Base-by-base conservation (phyloP, 2,113 vertebrate species). In the Chionomys nivalis region DNA sequence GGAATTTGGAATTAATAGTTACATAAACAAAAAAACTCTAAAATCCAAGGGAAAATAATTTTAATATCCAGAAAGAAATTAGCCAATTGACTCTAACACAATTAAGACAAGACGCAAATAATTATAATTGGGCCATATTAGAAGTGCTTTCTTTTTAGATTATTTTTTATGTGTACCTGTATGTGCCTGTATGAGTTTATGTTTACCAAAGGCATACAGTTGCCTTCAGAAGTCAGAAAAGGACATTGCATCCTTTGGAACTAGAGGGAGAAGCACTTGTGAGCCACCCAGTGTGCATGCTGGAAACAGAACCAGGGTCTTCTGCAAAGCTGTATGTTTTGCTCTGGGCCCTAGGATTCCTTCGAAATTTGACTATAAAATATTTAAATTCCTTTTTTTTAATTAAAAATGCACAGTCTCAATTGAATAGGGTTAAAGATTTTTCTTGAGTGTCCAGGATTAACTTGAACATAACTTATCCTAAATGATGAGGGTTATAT, bases 21-120 rank as follows among this genome's bases (percentile, higher is more conserved):
- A 90, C 81, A 3, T 2, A n/a, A 75, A 91, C 26, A 85, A 58
- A 87, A 87, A 1, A 36, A 55, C 42, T 76, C 19, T 31, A 94
- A 95, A 95, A 70, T n/a, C n/a, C 16, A 90, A 31, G 61, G 7
- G 61, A 86, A 93, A 73, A 75, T 90, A 55, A 52, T 44, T 75
- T 78, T 79, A 93, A 63, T 52, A 87, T 65, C 66, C 47, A 73
- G 16, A 83, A 94, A 77, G 81, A 83, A 76, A 33, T 4, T 42
- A 2, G 72, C 44, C 31, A 82, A 16, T 63, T 83, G 21, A 7
- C 42, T 72, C 33, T 61, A 13, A 73, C n/a, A n/a, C 70, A 88
- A 90, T 9, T 52, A 93, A 83, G 47, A 87, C 39, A 77, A 77
- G 63, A 78, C 61, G 23, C 66, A 87, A 90, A 79, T 87, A 93